A percentile compares a stretch with the other conserved stretches of the same genome.
Evolutionary conservation across 2,113 vertebrate genomes (phyloP).

Genomic region (Chroicocephalus ridibundus): DNA sequence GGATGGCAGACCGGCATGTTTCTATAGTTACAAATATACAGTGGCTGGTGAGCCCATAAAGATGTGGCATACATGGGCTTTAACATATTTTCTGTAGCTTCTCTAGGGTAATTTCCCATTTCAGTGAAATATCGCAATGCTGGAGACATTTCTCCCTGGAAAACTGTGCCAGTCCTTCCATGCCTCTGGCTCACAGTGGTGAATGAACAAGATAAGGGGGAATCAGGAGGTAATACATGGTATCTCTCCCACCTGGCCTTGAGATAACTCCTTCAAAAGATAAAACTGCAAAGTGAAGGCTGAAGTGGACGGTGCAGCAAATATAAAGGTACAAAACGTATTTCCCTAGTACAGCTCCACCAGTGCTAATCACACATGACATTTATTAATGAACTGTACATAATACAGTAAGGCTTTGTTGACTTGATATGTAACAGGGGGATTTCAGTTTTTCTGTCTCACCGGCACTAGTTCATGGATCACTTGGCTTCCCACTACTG

Average conservation of each 20-base stretch:
- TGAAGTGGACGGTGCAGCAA: neutral
- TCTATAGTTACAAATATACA: neutral
- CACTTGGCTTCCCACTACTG: neutral
- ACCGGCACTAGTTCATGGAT: neutral
- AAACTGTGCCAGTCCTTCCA: neutral
- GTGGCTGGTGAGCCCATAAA: neutral
- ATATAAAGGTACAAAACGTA: neutral
- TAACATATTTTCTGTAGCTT: neutral
- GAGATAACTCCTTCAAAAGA: neutral
- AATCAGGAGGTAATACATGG: neutral
- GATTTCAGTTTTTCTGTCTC: neutral
- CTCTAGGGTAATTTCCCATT: neutral
- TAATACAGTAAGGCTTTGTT: neutral
- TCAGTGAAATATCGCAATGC: neutral
- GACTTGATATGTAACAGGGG: neutral
- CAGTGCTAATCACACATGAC: neutral
- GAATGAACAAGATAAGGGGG: neutral
- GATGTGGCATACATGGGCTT: neutral
- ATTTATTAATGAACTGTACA: conserved; percentile 13
- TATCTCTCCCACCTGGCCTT: neutral
- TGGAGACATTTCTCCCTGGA: neutral
- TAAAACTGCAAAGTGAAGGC: accelerated
- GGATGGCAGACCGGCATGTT: accelerated
- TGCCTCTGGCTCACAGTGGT: neutral
- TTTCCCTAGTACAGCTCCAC: neutral